phyloP scores from a whole-genome alignment of 2,113 vertebrate species.

The Thalassoma bifasciatum region DNA sequence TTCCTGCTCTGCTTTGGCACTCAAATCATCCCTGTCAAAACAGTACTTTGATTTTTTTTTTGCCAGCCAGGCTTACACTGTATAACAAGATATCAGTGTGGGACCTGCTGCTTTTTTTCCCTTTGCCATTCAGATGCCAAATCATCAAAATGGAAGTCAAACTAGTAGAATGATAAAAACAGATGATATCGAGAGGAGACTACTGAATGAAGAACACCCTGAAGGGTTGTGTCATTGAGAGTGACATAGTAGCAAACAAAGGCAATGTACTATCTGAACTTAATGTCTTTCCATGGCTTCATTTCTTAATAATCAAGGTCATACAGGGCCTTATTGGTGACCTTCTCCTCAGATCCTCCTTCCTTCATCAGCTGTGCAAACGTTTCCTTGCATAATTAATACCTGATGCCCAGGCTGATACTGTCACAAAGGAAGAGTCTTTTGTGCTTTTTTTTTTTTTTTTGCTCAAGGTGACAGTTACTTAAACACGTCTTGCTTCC shows the following conservation, averaged over 20 bases:
- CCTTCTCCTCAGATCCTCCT: background rate
- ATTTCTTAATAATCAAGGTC: background rate
- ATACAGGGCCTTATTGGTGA: background rate
- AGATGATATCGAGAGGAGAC: too few species aligned
- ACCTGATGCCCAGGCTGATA: conserved; percentile 16
- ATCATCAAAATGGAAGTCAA: background rate
- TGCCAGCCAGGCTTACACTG: conserved; percentile 1
- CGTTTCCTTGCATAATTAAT: conserved; percentile 10
- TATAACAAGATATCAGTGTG: background rate
- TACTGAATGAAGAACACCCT: background rate
- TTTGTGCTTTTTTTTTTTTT: background rate
- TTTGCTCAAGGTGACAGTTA: background rate
- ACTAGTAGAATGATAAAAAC: too few species aligned
- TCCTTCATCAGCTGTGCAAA: background rate
- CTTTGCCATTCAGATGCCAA: background rate
- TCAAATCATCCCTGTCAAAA: background rate
- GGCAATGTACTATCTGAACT: background rate
- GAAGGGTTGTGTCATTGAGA: background rate
- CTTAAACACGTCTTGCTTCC: background rate
- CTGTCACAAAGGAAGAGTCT: background rate
- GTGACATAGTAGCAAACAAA: background rate
- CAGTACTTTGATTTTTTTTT: background rate
- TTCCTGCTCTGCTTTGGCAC: background rate
- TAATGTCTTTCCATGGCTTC: background rate
- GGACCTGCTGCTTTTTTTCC: background rate